phyloP scores from a whole-genome alignment of 2,888 invertebrate species.

The Macaria notata region DNA sequence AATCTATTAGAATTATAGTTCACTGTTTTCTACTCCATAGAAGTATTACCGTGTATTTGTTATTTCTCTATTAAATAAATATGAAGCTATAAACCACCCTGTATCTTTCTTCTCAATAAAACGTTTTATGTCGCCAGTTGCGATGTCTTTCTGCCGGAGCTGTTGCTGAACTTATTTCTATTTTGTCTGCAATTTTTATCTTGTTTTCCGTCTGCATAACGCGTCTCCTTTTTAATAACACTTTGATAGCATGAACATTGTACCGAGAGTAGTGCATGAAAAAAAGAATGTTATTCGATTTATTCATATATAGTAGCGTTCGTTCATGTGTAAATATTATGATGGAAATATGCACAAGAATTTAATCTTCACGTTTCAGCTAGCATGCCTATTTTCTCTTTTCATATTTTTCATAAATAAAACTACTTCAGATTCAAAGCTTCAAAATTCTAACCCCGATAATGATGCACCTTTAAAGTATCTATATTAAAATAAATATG shows the following conservation, averaged over 20 bases:
- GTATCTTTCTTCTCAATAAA: conserved; percentile 41
- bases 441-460: too few species aligned
- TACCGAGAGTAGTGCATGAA: conserved; percentile 4
- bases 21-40: conserved; percentile 1
- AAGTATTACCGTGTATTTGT: conserved; percentile 13
- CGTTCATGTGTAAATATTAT: too few species aligned
- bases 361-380: too few species aligned
- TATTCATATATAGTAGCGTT: too few species aligned
- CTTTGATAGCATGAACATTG: conserved; percentile 7
- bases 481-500: too few species aligned
- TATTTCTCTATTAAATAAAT: conserved; percentile 27
- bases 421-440: too few species aligned
- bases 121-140: conserved; percentile 37
- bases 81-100: conserved; percentile 59
- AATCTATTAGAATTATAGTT: conserved; percentile 3
- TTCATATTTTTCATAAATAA: too few species aligned
- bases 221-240: background rate
- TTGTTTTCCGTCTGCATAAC: conserved; percentile 9
- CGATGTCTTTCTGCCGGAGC: conserved; percentile 23
- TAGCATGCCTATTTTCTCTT: too few species aligned
- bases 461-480: too few species aligned
- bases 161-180: conserved; percentile 12
- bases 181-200: conserved; percentile 10
- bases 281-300: too few species aligned
- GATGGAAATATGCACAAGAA: too few species aligned